Percentiles rank a stretch among this genome's conserved stretches.
These are phyloP conservation scores for Orchestia grillus DNA, from an alignment of 1,140 invertebrate genomes.

Conservation along the genomic window DNA sequence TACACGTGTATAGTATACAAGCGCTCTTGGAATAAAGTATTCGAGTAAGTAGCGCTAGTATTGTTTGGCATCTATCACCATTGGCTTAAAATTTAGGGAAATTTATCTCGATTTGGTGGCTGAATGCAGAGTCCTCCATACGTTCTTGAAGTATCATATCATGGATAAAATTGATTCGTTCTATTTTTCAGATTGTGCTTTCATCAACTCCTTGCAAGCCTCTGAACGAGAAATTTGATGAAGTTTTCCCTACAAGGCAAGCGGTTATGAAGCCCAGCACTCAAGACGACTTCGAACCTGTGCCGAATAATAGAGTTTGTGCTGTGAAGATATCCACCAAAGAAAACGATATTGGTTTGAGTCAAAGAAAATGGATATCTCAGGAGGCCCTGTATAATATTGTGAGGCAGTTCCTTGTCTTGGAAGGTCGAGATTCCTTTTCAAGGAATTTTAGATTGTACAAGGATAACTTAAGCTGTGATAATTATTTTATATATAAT, in stretches of 20 bases:
- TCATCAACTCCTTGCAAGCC: background rate
- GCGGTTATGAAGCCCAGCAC: background rate
- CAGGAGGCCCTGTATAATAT: slow-evolving; percentile 10
- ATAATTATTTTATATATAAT: slow-evolving; percentile 28
- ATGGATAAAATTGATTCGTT: background rate
- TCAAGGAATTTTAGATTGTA: background rate
- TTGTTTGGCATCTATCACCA: background rate
- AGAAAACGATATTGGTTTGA: background rate
- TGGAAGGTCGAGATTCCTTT: slow-evolving; percentile 23
- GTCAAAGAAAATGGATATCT: slow-evolving; percentile 29
- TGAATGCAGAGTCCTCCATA: background rate
- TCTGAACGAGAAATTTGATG: slow-evolving; percentile 18
- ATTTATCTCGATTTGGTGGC: background rate
- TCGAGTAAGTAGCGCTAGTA: background rate
- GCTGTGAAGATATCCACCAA: background rate
- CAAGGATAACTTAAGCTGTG: slow-evolving; percentile 12
- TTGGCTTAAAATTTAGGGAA: background rate
- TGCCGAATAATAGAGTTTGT: background rate
- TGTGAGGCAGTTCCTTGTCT: background rate
- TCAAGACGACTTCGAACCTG: background rate
- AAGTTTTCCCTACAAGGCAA: background rate
- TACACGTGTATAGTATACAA: no score
- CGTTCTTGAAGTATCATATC: background rate
- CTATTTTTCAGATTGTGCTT: background rate
- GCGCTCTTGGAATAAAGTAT: no score